phyloP scores from a whole-genome alignment of 2,888 invertebrate genomes.

The Operophtera brumata region DNA sequence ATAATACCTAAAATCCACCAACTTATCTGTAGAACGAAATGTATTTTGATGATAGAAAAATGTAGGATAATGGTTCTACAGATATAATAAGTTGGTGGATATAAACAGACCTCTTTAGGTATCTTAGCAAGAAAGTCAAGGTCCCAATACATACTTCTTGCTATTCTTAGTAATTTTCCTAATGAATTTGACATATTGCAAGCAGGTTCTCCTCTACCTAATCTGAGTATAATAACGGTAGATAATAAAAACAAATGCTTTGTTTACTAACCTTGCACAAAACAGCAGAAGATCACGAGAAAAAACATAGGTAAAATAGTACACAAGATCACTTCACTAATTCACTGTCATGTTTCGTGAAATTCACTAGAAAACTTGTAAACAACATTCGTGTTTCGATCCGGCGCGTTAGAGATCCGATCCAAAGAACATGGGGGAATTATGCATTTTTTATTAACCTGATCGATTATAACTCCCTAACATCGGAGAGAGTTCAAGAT shows the following conservation, averaged over 20 bases:
- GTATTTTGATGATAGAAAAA: too few species aligned
- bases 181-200: too few species aligned
- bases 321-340: conserved; percentile 44
- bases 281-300: conserved; percentile 41
- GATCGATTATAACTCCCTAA: conserved; percentile 65
- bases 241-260: conserved; percentile 11
- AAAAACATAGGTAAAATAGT: conserved; percentile 44
- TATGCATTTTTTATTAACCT: conserved; percentile 79
- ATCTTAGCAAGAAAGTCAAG: too few species aligned
- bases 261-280: conserved; percentile 68
- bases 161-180: too few species aligned
- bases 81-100: too few species aligned
- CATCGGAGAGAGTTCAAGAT: conserved; percentile 38
- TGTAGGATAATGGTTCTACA: too few species aligned
- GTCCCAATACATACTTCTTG: too few species aligned
- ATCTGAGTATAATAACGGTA: background rate
- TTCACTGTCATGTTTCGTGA: conserved; percentile 31
- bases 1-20: too few species aligned
- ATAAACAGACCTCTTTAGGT: too few species aligned
- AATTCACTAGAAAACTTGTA: conserved; percentile 39
- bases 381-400: conserved; percentile 50
- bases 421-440: conserved; percentile 68
- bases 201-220: too few species aligned
- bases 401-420: conserved; percentile 58
- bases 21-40: too few species aligned